A percentile compares a stretch with the other conserved stretches of the same genome.
phyloP scores from a whole-genome alignment of 1,140 invertebrate genomes.

The Cydia pomonella region DNA sequence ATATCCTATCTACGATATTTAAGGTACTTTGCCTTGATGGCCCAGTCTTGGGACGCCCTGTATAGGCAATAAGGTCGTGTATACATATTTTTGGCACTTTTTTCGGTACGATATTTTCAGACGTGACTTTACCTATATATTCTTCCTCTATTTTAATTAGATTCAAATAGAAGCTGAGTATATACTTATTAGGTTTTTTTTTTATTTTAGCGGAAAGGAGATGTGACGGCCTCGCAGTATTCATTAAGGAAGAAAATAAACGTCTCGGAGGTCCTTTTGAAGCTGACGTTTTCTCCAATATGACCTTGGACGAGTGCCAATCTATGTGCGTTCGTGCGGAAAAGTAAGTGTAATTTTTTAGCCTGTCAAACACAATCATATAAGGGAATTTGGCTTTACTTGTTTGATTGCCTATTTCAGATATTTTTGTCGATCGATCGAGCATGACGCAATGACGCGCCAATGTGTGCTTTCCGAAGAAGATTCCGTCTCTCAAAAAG shows the following conservation, averaged over 20 bases:
- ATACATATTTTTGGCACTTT: no score
- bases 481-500: conserved; percentile 92
- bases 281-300: conserved; percentile 91
- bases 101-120: no score
- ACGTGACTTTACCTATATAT: no score
- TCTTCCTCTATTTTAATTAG: no score
- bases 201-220: conserved; percentile 86
- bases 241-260: conserved; percentile 94
- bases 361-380: conserved; percentile 11
- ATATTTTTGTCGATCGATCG: conserved; percentile 94
- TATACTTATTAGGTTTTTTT: background rate
- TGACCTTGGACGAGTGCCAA: conserved; percentile 92
- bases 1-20: no score
- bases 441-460: conserved; percentile 92
- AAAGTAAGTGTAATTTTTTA: conserved; percentile 81
- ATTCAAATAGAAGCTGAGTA: background rate
- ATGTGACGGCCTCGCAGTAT: conserved; percentile 91
- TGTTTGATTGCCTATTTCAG: conserved; percentile 64
- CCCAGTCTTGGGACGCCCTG: no score
- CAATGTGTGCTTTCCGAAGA: conserved; percentile 94
- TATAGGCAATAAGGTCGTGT: no score
- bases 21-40: no score
- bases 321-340: conserved; percentile 88
- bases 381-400: background rate
- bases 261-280: conserved; percentile 92